phyloP scores from a whole-genome alignment of 1,140 invertebrate genomes.

The Eufriesea mexicana region DNA sequence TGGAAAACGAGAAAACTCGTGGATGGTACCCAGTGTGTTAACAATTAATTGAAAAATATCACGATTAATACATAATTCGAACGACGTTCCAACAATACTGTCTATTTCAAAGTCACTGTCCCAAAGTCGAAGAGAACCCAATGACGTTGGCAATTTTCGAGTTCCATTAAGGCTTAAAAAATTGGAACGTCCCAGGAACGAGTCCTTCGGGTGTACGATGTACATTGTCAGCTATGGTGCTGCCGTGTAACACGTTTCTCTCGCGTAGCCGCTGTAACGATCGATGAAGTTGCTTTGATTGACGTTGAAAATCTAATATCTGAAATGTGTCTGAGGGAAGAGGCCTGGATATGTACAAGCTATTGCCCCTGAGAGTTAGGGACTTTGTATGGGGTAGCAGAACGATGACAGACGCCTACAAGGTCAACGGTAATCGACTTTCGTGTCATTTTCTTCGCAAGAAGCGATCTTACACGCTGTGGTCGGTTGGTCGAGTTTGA shows the following conservation, averaged over 20 bases:
- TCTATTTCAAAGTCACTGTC: too few species aligned
- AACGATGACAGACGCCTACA: not conserved
- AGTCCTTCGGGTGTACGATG: too few species aligned
- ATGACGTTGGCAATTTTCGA: not conserved
- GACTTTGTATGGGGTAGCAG: not conserved
- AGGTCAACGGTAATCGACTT: slow-evolving; percentile 53
- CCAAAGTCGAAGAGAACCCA: not conserved
- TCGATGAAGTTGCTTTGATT: slow-evolving; percentile 59
- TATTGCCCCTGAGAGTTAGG: slow-evolving; percentile 30
- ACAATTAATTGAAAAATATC: too few species aligned
- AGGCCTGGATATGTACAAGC: slow-evolving; percentile 44
- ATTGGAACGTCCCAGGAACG: not conserved
- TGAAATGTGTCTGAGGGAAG: slow-evolving; percentile 59
- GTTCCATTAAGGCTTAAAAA: not conserved
- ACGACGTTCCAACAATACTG: too few species aligned
- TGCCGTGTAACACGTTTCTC: slow-evolving; percentile 49
- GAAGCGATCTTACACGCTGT: slow-evolving; percentile 12
- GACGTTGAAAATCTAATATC: slow-evolving; percentile 67
- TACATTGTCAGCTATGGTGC: not conserved
- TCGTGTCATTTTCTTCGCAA: slow-evolving; percentile 44
- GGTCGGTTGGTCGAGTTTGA: slow-evolving; percentile 25
- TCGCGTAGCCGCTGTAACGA: slow-evolving; percentile 34
- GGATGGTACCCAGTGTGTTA: too few species aligned
- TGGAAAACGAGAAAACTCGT: too few species aligned
- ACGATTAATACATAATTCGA: too few species aligned